Evolutionary conservation across 2,113 vertebrate species (phyloP).

Genomic region (Hydropotes inermis): DNA sequence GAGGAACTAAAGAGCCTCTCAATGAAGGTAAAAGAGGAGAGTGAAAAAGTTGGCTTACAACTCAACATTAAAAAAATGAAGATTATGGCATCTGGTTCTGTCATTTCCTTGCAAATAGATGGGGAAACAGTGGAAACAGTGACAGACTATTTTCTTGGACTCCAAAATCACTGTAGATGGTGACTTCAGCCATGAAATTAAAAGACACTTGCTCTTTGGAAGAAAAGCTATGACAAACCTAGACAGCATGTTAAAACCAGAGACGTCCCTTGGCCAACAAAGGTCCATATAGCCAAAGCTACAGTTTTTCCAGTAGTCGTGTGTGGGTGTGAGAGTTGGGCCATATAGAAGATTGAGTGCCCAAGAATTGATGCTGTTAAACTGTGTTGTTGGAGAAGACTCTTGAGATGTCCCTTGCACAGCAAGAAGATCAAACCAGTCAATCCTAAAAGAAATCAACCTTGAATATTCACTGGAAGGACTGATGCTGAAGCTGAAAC

Average conservation of each 20-base stretch:
- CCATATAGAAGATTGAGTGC: neutral
- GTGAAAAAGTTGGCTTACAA: neutral
- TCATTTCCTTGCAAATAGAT: neutral
- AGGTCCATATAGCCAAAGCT: neutral
- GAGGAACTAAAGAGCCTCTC: neutral
- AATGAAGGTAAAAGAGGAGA: neutral
- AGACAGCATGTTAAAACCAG: neutral
- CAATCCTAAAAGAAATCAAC: neutral
- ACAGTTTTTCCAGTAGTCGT: neutral
- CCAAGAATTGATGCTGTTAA: neutral
- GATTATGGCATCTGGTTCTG: fast-evolving
- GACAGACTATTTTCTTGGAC: neutral
- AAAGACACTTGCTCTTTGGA: neutral
- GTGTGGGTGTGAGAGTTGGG: neutral
- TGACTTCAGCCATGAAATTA: neutral
- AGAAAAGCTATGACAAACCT: neutral
- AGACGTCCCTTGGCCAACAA: neutral
- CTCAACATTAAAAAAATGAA: neutral
- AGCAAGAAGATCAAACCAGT: neutral
- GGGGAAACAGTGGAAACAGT: neutral
- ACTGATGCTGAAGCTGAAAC: neutral
- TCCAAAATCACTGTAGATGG: neutral
- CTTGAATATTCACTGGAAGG: neutral
- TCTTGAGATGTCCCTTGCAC: neutral
- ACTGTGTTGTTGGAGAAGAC: neutral